Base-by-base conservation (phyloP, 2,113 vertebrate species). In the Eulemur macaco region DNA sequence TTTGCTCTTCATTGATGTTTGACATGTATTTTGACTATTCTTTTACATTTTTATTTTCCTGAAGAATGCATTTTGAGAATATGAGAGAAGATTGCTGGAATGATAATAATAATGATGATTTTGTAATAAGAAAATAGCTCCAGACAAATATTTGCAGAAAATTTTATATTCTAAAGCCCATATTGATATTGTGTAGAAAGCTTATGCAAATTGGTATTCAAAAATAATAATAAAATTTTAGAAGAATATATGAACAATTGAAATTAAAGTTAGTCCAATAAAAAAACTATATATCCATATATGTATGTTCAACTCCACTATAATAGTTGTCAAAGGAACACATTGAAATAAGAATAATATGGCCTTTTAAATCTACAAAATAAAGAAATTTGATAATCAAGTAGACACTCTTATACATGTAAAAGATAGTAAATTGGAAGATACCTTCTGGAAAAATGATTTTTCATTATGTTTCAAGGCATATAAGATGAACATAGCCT, bases 1-100 rank as follows among this genome's bases (percentile, higher is more conserved):
- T 78, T 97, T 96, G 64, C 14, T 96, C 97, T 85, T 42, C 45
- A 8, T 4, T 92, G 64, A 74, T 29, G 15, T 66, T 93, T 96
- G 80, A 73, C 66, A 27, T 71, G n/a, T 17, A 81, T 64, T 94
- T 93, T 89, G 29, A 93, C 34, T 39, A 37, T 58, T 63, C 3
- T 81, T 73, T 90, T 54, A 90, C 3, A 34, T 25, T 83, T 91
- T 84, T 60, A 80, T 88, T 73, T 96, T 85, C 80, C 60, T 54
- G 42, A 83, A 92, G 52, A 71, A 89, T 87, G 47, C 12, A 56
- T 74, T 96, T 92, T 84, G 20, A 95, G 12, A 88, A 9, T 90
- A 23, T 68, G 29, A 84, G 50, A 11, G 42, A 56, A 71, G n/a
- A 12, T 8, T 34, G 37, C 7, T 45, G 10, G 15, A 54, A 54